phyloP scores from a whole-genome alignment of 2,113 vertebrate species.

The Corythornis vintsioides region DNA sequence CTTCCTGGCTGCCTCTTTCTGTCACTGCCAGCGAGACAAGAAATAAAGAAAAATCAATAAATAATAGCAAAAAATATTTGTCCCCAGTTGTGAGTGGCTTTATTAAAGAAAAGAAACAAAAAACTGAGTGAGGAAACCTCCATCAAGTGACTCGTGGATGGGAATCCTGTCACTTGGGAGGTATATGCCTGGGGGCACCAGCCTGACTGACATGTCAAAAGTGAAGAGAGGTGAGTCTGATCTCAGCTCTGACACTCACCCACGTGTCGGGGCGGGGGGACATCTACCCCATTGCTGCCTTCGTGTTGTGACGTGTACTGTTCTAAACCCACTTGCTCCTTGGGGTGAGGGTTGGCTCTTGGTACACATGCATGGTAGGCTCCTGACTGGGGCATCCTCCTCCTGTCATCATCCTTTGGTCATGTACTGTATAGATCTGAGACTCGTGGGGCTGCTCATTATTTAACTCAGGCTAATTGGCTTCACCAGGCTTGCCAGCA shows the following conservation, averaged over 20 bases:
- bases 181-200: neutral
- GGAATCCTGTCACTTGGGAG: neutral
- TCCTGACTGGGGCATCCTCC: neutral
- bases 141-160: rapidly evolving
- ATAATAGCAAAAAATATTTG: neutral
- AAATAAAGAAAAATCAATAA: neutral
- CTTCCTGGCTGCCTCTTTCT: neutral
- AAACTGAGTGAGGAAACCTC: neutral
- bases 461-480: rapidly evolving
- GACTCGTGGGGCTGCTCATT: neutral
- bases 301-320: neutral
- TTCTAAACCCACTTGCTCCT: neutral
- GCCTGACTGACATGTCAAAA: neutral
- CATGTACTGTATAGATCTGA: neutral
- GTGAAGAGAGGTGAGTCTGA: neutral
- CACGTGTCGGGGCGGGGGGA: rapidly evolving
- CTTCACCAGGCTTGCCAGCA: neutral
- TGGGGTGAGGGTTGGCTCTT: neutral
- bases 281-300: neutral
- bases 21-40: neutral
- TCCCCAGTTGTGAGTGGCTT: neutral
- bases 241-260: neutral
- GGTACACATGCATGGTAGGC: rapidly evolving
- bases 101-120: neutral
- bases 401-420: neutral